Evolutionary conservation across 2,888 invertebrate genomes (phyloP), one percentile per base, ranked within the genome.

Genomic region (Caenorhabditis wallacei): DNA sequence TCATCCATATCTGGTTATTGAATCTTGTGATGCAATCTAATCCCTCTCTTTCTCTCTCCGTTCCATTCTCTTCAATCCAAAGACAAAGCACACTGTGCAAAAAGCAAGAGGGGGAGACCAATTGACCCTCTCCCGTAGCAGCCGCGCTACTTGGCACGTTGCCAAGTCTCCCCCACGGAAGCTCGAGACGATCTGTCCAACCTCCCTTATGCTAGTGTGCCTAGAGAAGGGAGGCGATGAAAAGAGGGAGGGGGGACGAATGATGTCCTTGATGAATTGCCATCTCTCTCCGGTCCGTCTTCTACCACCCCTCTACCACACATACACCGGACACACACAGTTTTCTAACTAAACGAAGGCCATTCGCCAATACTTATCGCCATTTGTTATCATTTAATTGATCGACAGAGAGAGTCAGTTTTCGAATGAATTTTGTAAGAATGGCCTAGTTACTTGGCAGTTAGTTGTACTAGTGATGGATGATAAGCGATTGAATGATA

Each of bases 261-360:
- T 56, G 48, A 57, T 57, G 70, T 70, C 70, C 70, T 70, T 70
- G 70, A 70, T 70, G 70, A 70, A 70, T 70, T 57, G 70, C 53
- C 64, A 46, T 22, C 54, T 16, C 66, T 22, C 66, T 22, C 22
- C 16, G 16, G 11, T 24, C 13, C 46, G 4, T 48, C 63, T 26
- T 26, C 51, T 30, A 2, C 40, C 40, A 40, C 5, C 40, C 40
- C 40, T 30, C 30, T 8, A 3, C 8, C 30, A 3, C 30, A n/a
- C n/a, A n/a, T n/a, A n/a, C 30, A 30, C 8, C 30, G 8, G 8
- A 22, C 18, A 22, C 18, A n/a, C 13, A 51, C 51, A 22, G 51
- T 22, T 20, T 20, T 59, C 40, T 13, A 30, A 30, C n/a, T 24
- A 7, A 53, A 53, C 53, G 30, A 66, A 66, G 66, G 66, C 37